Percentiles rank a stretch among this genome's conserved stretches.
Conservation (phyloP, 2,113 vertebrate genomes). For the Proteles cristata region DNA sequence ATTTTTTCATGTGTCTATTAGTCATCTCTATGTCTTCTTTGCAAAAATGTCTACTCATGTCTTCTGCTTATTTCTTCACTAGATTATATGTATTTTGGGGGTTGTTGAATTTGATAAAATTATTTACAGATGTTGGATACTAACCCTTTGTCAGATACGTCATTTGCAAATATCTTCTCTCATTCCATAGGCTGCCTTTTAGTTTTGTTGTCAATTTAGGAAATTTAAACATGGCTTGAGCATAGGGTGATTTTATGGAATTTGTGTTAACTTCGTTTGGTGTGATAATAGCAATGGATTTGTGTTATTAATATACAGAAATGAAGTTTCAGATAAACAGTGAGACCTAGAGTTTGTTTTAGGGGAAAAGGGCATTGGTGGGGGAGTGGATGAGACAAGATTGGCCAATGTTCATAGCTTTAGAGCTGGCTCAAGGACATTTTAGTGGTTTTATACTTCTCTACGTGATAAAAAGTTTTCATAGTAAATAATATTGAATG, state of each 20-base stretch:
- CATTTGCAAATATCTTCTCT: no score
- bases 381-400: background rate
- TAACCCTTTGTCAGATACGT: no score
- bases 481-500: background rate
- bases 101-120: no score
- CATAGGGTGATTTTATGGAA: conserved; percentile 12
- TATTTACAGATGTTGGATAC: no score
- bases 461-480: conserved; percentile 34
- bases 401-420: background rate
- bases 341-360: background rate
- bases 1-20: no score
- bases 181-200: no score
- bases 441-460: conserved; percentile 26
- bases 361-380: background rate
- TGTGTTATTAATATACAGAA: background rate
- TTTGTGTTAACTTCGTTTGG: conserved; percentile 21
- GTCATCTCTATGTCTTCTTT: no score
- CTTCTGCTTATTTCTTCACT: no score
- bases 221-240: conserved; percentile 29
- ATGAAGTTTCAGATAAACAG: conserved; percentile 30
- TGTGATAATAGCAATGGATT: background rate
- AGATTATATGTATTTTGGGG: no score
- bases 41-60: no score
- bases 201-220: background rate
- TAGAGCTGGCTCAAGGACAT: background rate